Evolutionary conservation across 2,797 vertebrate species (phyloP).

Genomic region (Hippocampus kuda): DNA sequence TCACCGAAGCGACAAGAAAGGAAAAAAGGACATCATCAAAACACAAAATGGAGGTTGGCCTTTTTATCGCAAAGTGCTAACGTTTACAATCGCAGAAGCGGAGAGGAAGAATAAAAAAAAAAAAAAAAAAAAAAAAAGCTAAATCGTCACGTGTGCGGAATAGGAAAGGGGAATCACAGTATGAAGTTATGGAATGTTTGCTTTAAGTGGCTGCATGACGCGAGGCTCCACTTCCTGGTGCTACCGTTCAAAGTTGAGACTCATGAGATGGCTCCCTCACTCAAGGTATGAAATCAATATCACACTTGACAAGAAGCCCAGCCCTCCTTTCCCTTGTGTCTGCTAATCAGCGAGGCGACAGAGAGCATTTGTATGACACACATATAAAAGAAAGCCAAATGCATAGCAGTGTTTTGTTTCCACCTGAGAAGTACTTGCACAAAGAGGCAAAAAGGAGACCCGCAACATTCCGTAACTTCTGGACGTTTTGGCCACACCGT

Average conservation of each 20-base stretch:
- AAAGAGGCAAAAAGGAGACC: slow-evolving; percentile 46
- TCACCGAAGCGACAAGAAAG: slow-evolving; percentile 39
- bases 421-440: slow-evolving; percentile 70
- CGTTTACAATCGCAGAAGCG: slow-evolving; percentile 72
- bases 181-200: slow-evolving; percentile 68
- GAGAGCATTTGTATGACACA: slow-evolving; percentile 36
- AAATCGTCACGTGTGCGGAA: slow-evolving; percentile 28
- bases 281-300: slow-evolving; percentile 19
- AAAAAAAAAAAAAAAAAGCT: not conserved
- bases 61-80: slow-evolving; percentile 70
- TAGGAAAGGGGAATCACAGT: slow-evolving; percentile 50
- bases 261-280: slow-evolving; percentile 30
- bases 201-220: slow-evolving; percentile 40
- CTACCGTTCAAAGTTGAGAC: slow-evolving; percentile 6
- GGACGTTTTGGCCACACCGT: slow-evolving; percentile 37
- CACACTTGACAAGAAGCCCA: not conserved
- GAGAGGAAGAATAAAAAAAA: slow-evolving; percentile 42
- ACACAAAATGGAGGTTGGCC: slow-evolving; percentile 67
- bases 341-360: slow-evolving; percentile 27
- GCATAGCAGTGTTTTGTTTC: slow-evolving; percentile 68
- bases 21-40: slow-evolving; percentile 54
- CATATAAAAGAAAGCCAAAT: slow-evolving; percentile 52
- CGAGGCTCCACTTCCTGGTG: not conserved
- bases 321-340: slow-evolving; percentile 22
- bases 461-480: slow-evolving; percentile 46